A percentile compares a stretch with the other conserved stretches of the same genome.
These are phyloP conservation scores for Mastacembelus armatus DNA, from an alignment of 2,797 vertebrate species.

Conservation along the genomic window DNA sequence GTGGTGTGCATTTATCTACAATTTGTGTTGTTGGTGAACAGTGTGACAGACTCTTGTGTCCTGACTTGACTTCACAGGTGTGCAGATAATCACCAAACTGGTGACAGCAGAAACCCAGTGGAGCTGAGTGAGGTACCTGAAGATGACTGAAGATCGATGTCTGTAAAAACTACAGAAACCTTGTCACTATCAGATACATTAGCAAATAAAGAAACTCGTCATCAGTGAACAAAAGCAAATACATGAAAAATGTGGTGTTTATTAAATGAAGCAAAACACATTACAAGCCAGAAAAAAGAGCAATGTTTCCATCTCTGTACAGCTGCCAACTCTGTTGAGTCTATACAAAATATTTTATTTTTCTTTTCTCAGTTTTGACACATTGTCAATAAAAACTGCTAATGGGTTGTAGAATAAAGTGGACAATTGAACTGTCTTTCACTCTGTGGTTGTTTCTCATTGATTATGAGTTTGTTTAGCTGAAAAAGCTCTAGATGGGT, in stretches of 20 bases:
- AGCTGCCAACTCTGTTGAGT: constrained; percentile 14
- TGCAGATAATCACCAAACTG: constrained; percentile 14
- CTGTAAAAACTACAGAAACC: constrained; percentile 68
- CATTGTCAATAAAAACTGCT: constrained; percentile 66
- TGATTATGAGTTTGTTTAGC: no score
- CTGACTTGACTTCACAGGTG: constrained; percentile 36
- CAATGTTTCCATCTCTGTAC: constrained; percentile 34
- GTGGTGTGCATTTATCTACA: neutral
- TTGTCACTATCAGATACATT: constrained; percentile 51
- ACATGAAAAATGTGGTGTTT: constrained; percentile 57
- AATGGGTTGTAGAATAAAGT: constrained; percentile 62
- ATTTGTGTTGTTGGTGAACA: neutral
- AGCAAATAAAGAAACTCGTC: constrained; percentile 21
- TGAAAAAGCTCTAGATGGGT: constrained; percentile 13
- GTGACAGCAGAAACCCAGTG: constrained; percentile 44
- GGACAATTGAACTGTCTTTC: neutral
- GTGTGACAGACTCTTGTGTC: no score
- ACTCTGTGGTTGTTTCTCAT: neutral
- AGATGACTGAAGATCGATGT: constrained; percentile 31
- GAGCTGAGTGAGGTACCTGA: constrained; percentile 39
- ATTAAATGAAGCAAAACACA: constrained; percentile 62
- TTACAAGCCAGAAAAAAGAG: constrained; percentile 17
- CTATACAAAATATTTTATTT: no score
- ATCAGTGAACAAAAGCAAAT: neutral
- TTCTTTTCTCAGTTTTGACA: no score